Base-by-base conservation (phyloP, 2,113 vertebrate genomes). In the Hippopotamus amphibius region DNA sequence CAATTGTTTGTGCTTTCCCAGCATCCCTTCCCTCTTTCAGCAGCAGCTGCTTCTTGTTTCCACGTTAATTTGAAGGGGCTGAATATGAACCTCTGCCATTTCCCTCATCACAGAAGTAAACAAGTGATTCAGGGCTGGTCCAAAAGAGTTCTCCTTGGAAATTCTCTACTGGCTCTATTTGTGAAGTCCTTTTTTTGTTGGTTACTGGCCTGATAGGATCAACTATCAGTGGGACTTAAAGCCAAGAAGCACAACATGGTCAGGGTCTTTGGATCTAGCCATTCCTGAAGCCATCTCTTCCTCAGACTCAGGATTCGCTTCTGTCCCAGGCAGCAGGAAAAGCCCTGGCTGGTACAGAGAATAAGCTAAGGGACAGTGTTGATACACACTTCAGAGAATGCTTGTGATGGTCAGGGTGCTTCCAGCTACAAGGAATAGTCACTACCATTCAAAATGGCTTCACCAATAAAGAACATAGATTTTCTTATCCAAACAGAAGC, bases 281-380 rank as follows among this genome's bases (percentile, higher is more conserved):
- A 11, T 4, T 24, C 43, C 50, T 41, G 53, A 57, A 57, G 59
- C 43, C 33, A 13, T 50, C 37, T 82, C 13, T 69, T 21, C n/a
- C n/a, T 6, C 14, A 26, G 46, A 43, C 48, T 37, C 33, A 14
- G 46, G 15, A 12, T 3, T 41, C 15, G 7, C 10, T 53, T 91
- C 74, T 74, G 26, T 41, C 69, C 46, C 37, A 30, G 55, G 41
- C 41, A n/a, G 26, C 43, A 30, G 28, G 61, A 57, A 48, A 55
- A 37, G 46, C 46, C 30, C 63, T 19, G 10, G 37, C 7, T 10
- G 33, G 63, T 24, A 15, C 13, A n/a, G 37, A 82, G 46, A 71
- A 2, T 28, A 17, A 4, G 26, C n/a, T 2, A 3, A 0, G 8
- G 50, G 24, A 16, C 43, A 21, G 7, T 0, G 14, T 0, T 3